phyloP scores from a whole-genome alignment of 2,113 vertebrate species.

The Coryphaenoides rupestris region DNA sequence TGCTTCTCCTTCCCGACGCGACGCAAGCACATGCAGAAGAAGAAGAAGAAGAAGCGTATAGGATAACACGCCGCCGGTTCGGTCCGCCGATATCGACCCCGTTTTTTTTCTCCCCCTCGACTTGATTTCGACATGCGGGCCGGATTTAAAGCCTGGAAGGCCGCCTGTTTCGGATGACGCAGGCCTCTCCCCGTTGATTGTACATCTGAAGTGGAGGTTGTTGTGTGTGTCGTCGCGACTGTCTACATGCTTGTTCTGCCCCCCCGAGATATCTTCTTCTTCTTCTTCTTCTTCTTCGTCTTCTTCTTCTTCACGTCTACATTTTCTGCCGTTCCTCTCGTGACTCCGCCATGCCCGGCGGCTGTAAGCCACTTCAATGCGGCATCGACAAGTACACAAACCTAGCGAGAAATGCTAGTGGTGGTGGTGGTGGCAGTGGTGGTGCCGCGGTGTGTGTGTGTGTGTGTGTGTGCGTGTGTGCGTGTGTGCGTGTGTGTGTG shows the following conservation, averaged over 20 bases:
- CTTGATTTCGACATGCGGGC: slow-evolving; percentile 48
- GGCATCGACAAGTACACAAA: slow-evolving; percentile 41
- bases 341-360: slow-evolving; percentile 47
- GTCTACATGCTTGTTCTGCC: slow-evolving; percentile 34
- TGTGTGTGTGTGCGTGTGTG: no score
- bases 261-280: no score
- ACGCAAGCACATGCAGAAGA: no score
- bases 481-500: no score
- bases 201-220: slow-evolving; percentile 16
- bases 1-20: slow-evolving; percentile 42
- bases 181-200: slow-evolving; percentile 23
- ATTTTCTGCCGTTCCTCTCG: slow-evolving; percentile 29
- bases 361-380: slow-evolving; percentile 55
- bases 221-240: slow-evolving; percentile 33
- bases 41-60: slow-evolving; percentile 12
- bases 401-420: no score
- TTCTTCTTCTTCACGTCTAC: no score
- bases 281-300: no score
- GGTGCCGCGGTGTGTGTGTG: no score
- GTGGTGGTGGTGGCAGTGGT: background rate
- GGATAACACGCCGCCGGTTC: slow-evolving; percentile 38
- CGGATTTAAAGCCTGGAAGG: slow-evolving; percentile 21
- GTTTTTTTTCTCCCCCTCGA: slow-evolving; percentile 5
- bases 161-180: slow-evolving; percentile 12
- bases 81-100: slow-evolving; percentile 44